Evolutionary conservation across 2,113 vertebrate species (phyloP), one percentile per base, ranked within the genome.

Genomic region (Thunnus thynnus): DNA sequence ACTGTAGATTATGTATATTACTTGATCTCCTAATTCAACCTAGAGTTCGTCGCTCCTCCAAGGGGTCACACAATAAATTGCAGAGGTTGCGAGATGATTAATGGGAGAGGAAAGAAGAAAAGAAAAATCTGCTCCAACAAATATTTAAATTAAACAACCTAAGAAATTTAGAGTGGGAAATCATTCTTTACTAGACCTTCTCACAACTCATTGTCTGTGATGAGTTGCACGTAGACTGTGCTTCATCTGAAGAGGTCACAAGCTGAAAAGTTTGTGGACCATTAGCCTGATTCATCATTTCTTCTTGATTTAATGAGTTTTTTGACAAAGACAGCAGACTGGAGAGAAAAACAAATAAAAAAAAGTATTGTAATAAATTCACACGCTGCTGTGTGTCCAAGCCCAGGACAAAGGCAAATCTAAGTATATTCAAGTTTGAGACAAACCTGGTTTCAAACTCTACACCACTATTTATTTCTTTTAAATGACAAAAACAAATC

Each of bases 401-500:
- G 3, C 7, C 46, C 48, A 12, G 41, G 50, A 32, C 8, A 17
- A 25, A 48, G 14, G 12, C 5, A 60, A 60, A 30, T 41, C 36
- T 41, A 41, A 60, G 55, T 65, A n/a, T 5, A 74, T 65, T 46
- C 7, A 14, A 48, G 9, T 25, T 51, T 5, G 4, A 58, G 46
- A 36, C 46, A 65, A 71, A 48, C 17, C 48, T 46, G 16, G n/a
- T 51, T 56, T 57, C 18, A 55, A 55, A 17, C 25, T 60, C 55
- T 50, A 32, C 18, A 44, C 36, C 14, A 0, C 1, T 50, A 3
- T 54, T 63, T 76, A 16, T 80, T 83, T 32, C 4, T 52, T 79
- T 44, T 70, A 79, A 71, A 65, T 57, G 3, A 67, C 32, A 69
- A 58, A 52, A 69, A 72, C 41, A 83, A 65, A 77, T 71, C 55